phyloP scores from a whole-genome alignment of 2,888 invertebrate genomes.

The Lycocerus yunnanus region DNA sequence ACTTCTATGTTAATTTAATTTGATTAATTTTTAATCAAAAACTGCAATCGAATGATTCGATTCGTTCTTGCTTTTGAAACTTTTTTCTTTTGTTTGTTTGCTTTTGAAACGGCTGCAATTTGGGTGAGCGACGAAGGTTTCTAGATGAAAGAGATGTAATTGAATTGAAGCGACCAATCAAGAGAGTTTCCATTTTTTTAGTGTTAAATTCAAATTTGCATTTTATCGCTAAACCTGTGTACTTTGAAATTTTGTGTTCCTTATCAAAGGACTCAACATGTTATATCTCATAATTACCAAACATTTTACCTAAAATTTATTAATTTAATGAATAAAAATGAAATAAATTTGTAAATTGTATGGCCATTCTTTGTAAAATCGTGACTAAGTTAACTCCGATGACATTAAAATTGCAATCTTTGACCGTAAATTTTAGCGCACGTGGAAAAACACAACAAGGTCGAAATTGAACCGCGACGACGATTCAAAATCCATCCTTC shows the following conservation, averaged over 20 bases:
- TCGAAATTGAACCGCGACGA: neutral
- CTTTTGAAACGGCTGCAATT: neutral
- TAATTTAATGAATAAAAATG: neutral
- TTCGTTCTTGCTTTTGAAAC: no score
- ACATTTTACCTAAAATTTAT: neutral
- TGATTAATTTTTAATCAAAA: neutral
- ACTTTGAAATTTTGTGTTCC: neutral
- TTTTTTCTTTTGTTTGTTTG: no score
- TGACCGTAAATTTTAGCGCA: neutral
- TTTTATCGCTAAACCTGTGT: neutral
- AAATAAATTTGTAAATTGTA: neutral
- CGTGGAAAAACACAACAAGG: neutral
- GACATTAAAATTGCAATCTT: neutral
- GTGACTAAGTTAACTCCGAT: neutral
- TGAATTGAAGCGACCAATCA: neutral
- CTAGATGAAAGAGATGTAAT: neutral
- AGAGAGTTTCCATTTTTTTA: neutral
- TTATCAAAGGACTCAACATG: neutral
- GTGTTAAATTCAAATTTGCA: neutral
- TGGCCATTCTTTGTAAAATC: neutral
- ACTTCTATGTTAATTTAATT: neutral
- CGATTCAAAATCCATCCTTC: neutral
- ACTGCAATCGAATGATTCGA: no score
- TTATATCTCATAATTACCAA: conserved; percentile 3
- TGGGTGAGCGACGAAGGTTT: neutral